Evolutionary conservation across 2,888 invertebrate genomes (phyloP).

Genomic region (Notodonta dromedarius): DNA sequence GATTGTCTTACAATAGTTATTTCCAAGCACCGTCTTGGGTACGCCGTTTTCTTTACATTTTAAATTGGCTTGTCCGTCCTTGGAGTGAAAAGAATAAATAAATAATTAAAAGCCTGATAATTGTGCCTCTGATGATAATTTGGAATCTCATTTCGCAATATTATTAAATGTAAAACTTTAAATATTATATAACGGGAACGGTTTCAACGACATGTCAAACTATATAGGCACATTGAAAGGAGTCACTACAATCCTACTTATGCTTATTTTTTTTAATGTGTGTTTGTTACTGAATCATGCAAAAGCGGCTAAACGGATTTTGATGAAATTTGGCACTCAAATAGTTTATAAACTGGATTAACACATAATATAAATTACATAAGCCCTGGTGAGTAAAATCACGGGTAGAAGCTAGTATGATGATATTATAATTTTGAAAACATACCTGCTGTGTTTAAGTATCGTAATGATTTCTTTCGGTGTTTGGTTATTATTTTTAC

Average conservation of each 20-base stretch:
- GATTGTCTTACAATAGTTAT: conserved; percentile 25
- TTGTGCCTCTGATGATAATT: conserved; percentile 72
- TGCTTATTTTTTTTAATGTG: no score
- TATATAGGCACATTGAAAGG: not conserved
- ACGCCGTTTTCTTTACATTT: conserved; percentile 32
- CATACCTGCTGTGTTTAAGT: no score
- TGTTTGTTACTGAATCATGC: no score
- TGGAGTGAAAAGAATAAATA: conserved; percentile 56
- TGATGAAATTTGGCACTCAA: no score
- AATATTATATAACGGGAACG: conserved; percentile 22
- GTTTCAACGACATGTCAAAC: conserved; percentile 3
- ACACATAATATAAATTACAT: no score
- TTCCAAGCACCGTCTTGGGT: conserved; percentile 23
- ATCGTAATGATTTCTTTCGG: no score
- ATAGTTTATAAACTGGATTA: no score
- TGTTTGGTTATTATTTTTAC: no score
- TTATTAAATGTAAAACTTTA: conserved; percentile 35
- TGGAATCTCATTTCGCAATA: conserved; percentile 62
- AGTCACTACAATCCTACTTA: not conserved
- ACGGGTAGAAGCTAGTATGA: no score
- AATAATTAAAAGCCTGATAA: conserved; percentile 68
- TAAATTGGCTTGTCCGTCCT: conserved; percentile 75
- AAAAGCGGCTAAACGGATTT: no score
- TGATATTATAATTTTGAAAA: no score
- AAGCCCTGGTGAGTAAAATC: no score